phyloP scores from a whole-genome alignment of 2,797 vertebrate species.

The Rhinatrema bivittatum region DNA sequence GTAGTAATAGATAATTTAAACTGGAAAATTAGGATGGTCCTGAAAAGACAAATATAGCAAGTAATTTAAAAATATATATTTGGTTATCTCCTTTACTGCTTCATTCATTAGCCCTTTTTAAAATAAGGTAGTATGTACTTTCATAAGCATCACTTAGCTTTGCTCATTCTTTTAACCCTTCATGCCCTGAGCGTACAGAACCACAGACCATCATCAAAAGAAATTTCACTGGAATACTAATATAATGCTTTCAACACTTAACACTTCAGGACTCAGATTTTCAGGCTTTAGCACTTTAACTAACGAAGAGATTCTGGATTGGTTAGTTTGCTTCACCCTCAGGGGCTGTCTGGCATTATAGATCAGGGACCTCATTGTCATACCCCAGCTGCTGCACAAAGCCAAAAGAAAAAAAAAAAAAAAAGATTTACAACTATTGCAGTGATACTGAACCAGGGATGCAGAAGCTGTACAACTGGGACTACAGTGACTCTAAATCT shows the following conservation, averaged over 20 bases:
- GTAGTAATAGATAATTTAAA: too few relatives aligned
- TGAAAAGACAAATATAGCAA: too few relatives aligned
- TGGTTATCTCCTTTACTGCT: too few relatives aligned
- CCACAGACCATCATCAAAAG: conserved; percentile 35
- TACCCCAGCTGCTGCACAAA: conserved; percentile 77
- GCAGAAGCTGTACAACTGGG: conserved; percentile 65
- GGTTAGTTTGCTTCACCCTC: conserved; percentile 39
- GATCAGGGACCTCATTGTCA: conserved; percentile 75
- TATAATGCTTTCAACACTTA: too few relatives aligned
- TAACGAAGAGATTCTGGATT: conserved; percentile 42
- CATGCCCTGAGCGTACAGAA: too few relatives aligned
- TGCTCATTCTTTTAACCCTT: too few relatives aligned
- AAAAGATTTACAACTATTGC: conserved; percentile 82
- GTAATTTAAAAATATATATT: too few relatives aligned
- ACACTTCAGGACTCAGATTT: conserved; percentile 40
- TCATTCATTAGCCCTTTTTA: too few relatives aligned
- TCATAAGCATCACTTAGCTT: too few relatives aligned
- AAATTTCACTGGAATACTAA: conserved; percentile 55
- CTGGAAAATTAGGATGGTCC: too few relatives aligned
- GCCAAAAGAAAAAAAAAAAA: conserved; percentile 73
- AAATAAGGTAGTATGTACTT: too few relatives aligned
- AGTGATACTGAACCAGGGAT: conserved; percentile 69
- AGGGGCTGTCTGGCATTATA: conserved; percentile 68
- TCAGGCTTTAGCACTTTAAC: conserved; percentile 24
- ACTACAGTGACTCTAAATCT: conserved; percentile 64